Base-by-base conservation (phyloP, 2,797 vertebrate genomes). In the Lateolabrax maculatus region DNA sequence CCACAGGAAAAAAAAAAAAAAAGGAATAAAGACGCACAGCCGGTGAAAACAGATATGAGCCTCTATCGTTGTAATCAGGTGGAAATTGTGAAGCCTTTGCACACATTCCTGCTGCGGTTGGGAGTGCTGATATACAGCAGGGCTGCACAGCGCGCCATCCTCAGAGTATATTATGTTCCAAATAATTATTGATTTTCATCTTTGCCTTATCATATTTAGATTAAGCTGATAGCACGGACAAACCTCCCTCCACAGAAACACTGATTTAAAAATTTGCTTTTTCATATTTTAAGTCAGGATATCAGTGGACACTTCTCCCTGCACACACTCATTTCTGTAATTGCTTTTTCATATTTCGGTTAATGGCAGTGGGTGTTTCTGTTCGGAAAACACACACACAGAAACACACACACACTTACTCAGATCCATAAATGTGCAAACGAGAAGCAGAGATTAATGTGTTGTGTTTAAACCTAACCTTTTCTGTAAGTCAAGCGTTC, bases 381-480 rank as follows among this genome's bases (percentile, higher is more conserved):
- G 68, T 64, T 48, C 71, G 67, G 53, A 62, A 67, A 21, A 31
- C 41, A 43, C 23, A 67, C 4, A 53, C 48, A 67, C n/a, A 67
- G 18, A 60, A 11, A 53, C 58, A 71, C 63, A 68, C 53, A 74
- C 63, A 57, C 68, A 69, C 69, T 62, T 29, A 67, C 80, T 37
- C 39, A 37, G 75, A 87, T 88, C 85, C 80, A 84, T 90, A 90
- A 88, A 77, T 76, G 84, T 84, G 85, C 64, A 81, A 84, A 90
- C 57, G 66, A 84, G 87, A 89, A 91, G 87, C 90, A 88, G 87
- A 94, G 94, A 95, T 93, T 86, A 92, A 93, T 92, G 88, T 75
- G 86, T 90, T 91, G 91, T 92, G 92, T 93, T 95, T 94, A 93
- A 94, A 91, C 71, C 84, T 94, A 92, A 94, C 93, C 93, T 94